A percentile compares a stretch with the other conserved stretches of the same genome.
These are phyloP conservation scores for Eunapius fragilis DNA, from an alignment of 37 sponge, comb jelly and placozoan genomes.

Conservation along the genomic window DNA sequence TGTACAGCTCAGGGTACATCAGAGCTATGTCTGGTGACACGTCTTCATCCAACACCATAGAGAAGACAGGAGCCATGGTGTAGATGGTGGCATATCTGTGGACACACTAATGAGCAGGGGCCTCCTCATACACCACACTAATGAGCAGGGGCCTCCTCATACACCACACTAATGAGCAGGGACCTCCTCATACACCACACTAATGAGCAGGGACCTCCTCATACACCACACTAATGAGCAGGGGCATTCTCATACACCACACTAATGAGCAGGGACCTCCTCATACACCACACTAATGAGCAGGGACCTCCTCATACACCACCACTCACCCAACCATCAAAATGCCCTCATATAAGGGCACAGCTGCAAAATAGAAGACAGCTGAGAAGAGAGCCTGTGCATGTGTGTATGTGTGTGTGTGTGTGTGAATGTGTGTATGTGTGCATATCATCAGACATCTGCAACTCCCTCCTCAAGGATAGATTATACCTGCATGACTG, in stretches of 20 bases:
- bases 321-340: conserved; percentile 96
- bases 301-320: too few relatives aligned
- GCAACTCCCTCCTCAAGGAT: too few relatives aligned
- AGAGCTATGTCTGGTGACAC: conserved; percentile 87
- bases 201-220: too few relatives aligned
- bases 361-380: conserved; percentile 91
- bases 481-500: conserved; percentile 90
- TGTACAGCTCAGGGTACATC: conserved; percentile 94
- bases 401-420: not conserved
- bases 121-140: not conserved
- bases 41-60: conserved; percentile 92
- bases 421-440: not conserved
- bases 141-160: too few relatives aligned
- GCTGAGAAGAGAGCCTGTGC: conserved; percentile 88
- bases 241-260: too few relatives aligned
- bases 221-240: too few relatives aligned
- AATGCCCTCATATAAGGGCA: conserved; percentile 91
- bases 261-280: too few relatives aligned
- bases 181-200: too few relatives aligned
- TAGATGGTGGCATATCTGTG: conserved; percentile 87
- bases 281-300: too few relatives aligned
- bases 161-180: too few relatives aligned
- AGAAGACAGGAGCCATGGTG: conserved; percentile 96
- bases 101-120: too few relatives aligned
- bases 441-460: not conserved